Evolutionary conservation across 2,888 invertebrate genomes (phyloP).

Genomic region (Alviniconcha strummeri): DNA sequence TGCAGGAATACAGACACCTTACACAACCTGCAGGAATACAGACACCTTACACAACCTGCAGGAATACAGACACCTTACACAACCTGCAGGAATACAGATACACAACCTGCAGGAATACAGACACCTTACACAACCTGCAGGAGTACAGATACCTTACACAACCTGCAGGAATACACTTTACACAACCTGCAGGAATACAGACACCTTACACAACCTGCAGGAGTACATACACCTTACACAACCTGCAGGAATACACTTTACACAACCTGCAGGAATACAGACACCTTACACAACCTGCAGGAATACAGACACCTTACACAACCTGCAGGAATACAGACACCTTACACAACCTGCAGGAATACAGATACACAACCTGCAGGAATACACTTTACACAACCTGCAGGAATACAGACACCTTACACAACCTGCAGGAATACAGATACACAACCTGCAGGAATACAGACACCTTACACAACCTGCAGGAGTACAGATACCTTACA

Average conservation of each 20-base stretch:
- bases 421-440: background rate
- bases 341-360: background rate
- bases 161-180: background rate
- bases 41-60: slow-evolving; percentile 80
- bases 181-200: background rate
- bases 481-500: slow-evolving; percentile 81
- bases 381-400: slow-evolving; percentile 78
- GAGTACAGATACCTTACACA: slow-evolving; percentile 79
- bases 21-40: background rate
- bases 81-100: background rate
- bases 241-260: slow-evolving; percentile 85
- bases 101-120: background rate
- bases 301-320: slow-evolving; percentile 79
- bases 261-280: background rate
- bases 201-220: background rate
- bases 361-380: slow-evolving; percentile 86
- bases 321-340: background rate
- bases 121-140: slow-evolving; percentile 86
- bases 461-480: slow-evolving; percentile 93
- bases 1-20: slow-evolving; percentile 84
- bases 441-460: background rate
- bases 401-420: background rate
- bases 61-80: slow-evolving; percentile 79
- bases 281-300: slow-evolving; percentile 80
- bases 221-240: slow-evolving; percentile 86